Base-by-base conservation (phyloP, 2,113 vertebrate species). In the rat (Rattus norvegicus) region DNA sequence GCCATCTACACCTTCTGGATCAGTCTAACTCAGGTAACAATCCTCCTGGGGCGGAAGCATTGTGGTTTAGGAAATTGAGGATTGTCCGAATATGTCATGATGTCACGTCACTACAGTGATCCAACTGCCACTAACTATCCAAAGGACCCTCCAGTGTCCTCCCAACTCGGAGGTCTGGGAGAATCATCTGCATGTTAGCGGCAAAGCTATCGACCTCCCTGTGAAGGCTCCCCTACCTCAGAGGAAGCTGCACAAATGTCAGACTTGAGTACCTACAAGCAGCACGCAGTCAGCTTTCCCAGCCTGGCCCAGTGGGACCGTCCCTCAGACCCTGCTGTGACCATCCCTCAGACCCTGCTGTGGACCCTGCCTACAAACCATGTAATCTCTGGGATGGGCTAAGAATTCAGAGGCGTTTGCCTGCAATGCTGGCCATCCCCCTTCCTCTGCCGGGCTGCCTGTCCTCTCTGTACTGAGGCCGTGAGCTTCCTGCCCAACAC, bases 401-500 rank as follows among this genome's bases (percentile, higher is more conserved):
- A 83, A 69, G 13, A 75, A 63, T 73, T 54, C 90, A 80, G 49
- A 65, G 17, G 70, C 59, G 43, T 39, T 16, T 56, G n/a, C 56
- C 7, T 11, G 20, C 1, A 11, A 52, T 19, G 16, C 12, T 20
- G 5, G 30, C 59, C 24, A 33, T 24, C 72, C 33, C 33, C 17
- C 22, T 69, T 39, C 39, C 28, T 83, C 54, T 63, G 67, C 73
- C 10, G 33, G 36, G 54, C 43, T 52, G 67, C 75, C 65, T 83
- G n/a, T n/a, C 95, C 63, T 54, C 28, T 39, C 24, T 90, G 63
- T 67, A 3, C 20, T 36, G 54, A 33, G 4, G 22, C 61, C 54
- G 16, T 83, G 0, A 0, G 20, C 0, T 0, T 87, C 33, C 0
- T 36, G 54, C 30, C 7, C 2, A 70, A 19, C 3, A 1, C 2